Evolutionary conservation across 2,113 vertebrate genomes (phyloP), one percentile per base, ranked within the genome.

Genomic region (Ochotona princeps): DNA sequence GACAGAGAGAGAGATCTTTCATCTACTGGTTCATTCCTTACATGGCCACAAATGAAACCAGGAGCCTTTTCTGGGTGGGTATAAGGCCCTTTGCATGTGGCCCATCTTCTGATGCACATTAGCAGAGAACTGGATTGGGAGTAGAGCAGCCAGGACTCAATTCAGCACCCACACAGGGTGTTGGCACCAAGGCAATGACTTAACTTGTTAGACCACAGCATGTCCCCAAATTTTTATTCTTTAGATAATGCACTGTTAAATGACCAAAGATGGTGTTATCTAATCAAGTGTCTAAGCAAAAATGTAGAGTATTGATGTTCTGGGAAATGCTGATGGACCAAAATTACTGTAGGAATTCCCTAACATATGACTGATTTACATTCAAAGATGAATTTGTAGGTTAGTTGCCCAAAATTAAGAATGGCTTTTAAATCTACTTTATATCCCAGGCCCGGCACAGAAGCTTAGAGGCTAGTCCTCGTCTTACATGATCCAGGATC

Each of bases 231-330:
- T 20, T 8, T 84, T 65, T 84, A 65, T 54, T 14, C 38, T 44
- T 44, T 6, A 44, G 38, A 44, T 44, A 44, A 44, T 44, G 38
- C 80, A 65, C 54, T 80, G 80, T 57, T 83, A 91, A 84, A 17
- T 94, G 51, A 74, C 79, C 11, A 87, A 89, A 60, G 28, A 89
- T 90, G 17, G 70, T 60, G 18, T 76, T 61, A 23, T 85, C 25
- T 82, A 81, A 87, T 70, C 82, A 75, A 83, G 83, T 69, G 15
- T 79, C 32, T 51, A 83, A 66, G 84, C 35, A 92, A 89, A 87
- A 85, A 49, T 13, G 17, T 28, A 67, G 44, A 44, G 11, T 47
- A 28, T 28, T 2, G 2, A 17, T 3, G 18, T 47, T 82, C 35
- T 44, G 75, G 61, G 35, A 76, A 80, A 91, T 49, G 18, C 1